Evolutionary conservation across 2,888 invertebrate genomes (phyloP).

Genomic region (Eurytoma adleriae): DNA sequence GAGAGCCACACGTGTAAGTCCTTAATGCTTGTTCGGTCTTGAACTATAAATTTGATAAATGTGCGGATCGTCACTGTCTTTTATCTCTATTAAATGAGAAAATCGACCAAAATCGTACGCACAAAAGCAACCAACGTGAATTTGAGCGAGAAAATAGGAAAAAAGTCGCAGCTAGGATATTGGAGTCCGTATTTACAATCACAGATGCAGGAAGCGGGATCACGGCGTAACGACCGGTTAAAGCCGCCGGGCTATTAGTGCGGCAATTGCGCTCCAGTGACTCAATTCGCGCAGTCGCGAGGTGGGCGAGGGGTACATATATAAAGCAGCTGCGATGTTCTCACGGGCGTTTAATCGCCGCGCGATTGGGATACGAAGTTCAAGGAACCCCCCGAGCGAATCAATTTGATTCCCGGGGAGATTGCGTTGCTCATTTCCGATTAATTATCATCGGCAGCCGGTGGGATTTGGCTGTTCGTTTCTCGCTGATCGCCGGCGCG

Average conservation of each 20-base stretch:
- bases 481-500: too few relatives aligned
- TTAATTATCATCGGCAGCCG: too few relatives aligned
- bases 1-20: neutral
- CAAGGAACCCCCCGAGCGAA: neutral
- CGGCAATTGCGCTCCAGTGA: constrained; percentile 23
- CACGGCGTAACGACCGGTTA: neutral
- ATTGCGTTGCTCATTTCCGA: neutral
- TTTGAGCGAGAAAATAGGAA: neutral
- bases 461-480: too few relatives aligned
- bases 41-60: neutral
- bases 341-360: neutral
- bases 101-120: neutral
- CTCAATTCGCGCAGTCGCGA: constrained; percentile 2
- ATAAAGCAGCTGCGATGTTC: neutral
- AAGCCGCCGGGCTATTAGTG: neutral
- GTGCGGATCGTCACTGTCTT: neutral
- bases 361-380: too few relatives aligned
- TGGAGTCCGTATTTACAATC: neutral
- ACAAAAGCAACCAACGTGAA: neutral
- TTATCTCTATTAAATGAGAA: neutral
- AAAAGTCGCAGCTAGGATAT: neutral
- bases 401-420: neutral
- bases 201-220: too few relatives aligned
- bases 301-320: neutral
- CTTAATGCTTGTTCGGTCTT: neutral